These are phyloP conservation scores for Brotula barbata DNA, from an alignment of 2,797 vertebrate genomes.

Conservation along the genomic window DNA sequence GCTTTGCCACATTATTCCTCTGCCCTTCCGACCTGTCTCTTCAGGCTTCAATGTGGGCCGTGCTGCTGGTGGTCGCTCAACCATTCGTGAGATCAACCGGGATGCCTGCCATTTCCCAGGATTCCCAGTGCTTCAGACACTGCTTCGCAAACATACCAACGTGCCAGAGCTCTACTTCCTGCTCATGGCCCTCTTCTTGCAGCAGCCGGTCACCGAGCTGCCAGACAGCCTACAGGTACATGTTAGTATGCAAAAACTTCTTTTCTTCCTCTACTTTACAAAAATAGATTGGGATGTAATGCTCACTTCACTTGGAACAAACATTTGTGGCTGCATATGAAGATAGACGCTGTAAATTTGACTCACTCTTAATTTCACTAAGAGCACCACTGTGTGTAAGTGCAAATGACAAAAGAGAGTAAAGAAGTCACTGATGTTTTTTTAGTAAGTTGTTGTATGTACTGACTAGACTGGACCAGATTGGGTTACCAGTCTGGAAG, in stretches of 20 bases:
- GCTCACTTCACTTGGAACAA: too few species aligned
- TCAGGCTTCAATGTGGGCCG: constrained; percentile 97
- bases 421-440: too few species aligned
- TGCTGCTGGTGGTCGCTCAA: constrained; percentile 90
- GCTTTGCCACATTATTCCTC: neutral
- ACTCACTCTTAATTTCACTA: too few species aligned
- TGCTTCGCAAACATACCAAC: constrained; percentile 96
- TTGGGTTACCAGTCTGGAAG: too few species aligned
- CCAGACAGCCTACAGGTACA: constrained; percentile 99
- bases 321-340: too few species aligned
- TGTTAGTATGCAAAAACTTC: constrained; percentile 78
- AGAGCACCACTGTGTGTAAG: too few species aligned
- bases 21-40: neutral
- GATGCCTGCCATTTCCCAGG: constrained; percentile 97
- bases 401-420: too few species aligned
- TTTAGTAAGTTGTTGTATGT: too few species aligned
- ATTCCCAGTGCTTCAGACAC: constrained; percentile 91
- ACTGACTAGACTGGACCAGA: too few species aligned
- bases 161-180: constrained; percentile 98
- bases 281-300: too few species aligned
- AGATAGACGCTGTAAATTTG: too few species aligned
- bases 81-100: constrained; percentile 93
- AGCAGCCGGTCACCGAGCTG: constrained; percentile 96
- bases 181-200: constrained; percentile 97
- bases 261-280: constrained; percentile 8